Conservation (phyloP, 2,113 vertebrate species). For the Elephantulus edwardii region DNA sequence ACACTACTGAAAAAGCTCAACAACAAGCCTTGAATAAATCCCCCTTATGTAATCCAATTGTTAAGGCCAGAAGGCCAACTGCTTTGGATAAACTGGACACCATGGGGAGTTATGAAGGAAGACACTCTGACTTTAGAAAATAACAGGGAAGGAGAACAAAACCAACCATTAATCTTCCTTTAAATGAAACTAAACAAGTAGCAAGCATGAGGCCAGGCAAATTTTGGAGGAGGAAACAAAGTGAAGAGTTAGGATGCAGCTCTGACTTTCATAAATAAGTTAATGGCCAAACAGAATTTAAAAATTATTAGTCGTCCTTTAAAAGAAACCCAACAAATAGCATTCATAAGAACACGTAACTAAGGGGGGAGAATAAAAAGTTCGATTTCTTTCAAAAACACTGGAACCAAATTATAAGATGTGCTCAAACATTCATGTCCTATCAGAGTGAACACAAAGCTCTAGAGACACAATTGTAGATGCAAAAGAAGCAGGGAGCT, state of each 20-base stretch:
- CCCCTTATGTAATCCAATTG: background rate
- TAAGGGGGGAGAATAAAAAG: background rate
- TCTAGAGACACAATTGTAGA: background rate
- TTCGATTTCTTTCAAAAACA: background rate
- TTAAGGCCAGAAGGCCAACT: background rate
- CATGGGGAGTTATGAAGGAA: too few species aligned
- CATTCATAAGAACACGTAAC: background rate
- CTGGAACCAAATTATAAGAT: background rate
- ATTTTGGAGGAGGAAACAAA: background rate
- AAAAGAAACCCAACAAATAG: background rate
- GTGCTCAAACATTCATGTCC: background rate
- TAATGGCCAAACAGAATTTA: background rate
- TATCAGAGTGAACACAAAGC: background rate
- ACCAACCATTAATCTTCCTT: too few species aligned
- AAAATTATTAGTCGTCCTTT: background rate
- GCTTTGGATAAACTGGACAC: too few species aligned
- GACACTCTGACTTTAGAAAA: too few species aligned
- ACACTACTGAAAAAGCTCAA: background rate
- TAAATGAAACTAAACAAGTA: too few species aligned
- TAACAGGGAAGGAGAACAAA: too few species aligned
- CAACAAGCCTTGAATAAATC: background rate
- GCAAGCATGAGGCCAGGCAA: too few species aligned
- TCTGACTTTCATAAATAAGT: background rate
- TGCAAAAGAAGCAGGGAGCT: background rate
- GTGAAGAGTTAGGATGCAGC: background rate